phyloP scores from a whole-genome alignment of 2,113 vertebrate species.

The Bothrops jararaca region DNA sequence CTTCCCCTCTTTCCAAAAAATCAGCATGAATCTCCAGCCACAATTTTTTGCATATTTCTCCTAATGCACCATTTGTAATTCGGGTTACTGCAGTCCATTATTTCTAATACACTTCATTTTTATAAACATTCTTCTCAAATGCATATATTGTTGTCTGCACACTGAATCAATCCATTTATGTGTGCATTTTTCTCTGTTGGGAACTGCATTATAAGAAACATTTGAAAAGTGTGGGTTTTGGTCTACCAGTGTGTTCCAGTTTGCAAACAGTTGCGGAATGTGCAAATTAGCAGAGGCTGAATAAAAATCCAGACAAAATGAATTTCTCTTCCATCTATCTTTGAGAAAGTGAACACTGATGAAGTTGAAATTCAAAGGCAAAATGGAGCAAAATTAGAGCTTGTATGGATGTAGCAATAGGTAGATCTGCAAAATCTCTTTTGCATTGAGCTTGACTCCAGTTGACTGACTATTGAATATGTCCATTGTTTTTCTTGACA shows the following conservation, averaged over 20 bases:
- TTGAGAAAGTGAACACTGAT: slow-evolving; percentile 17
- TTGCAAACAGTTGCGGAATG: neutral
- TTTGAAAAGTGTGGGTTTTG: neutral
- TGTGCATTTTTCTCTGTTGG: neutral
- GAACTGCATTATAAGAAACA: neutral
- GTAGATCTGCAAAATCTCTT: neutral
- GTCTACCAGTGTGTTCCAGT: neutral
- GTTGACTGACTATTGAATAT: neutral
- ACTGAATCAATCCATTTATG: neutral
- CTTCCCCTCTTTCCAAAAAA: neutral
- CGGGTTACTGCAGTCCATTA: neutral
- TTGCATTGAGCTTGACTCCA: neutral
- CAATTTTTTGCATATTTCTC: neutral
- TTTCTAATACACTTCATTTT: neutral
- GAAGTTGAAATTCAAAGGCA: neutral
- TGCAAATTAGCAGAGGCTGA: neutral
- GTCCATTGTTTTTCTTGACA: neutral
- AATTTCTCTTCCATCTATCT: neutral
- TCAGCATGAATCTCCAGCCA: neutral
- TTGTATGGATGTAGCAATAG: neutral
- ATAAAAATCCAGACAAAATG: neutral
- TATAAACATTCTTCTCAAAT: neutral
- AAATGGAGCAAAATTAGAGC: neutral
- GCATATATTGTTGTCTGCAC: neutral
- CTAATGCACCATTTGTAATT: neutral